Evolutionary conservation across 2,797 vertebrate genomes (phyloP).

Genomic region (Danio jaintianensis): DNA sequence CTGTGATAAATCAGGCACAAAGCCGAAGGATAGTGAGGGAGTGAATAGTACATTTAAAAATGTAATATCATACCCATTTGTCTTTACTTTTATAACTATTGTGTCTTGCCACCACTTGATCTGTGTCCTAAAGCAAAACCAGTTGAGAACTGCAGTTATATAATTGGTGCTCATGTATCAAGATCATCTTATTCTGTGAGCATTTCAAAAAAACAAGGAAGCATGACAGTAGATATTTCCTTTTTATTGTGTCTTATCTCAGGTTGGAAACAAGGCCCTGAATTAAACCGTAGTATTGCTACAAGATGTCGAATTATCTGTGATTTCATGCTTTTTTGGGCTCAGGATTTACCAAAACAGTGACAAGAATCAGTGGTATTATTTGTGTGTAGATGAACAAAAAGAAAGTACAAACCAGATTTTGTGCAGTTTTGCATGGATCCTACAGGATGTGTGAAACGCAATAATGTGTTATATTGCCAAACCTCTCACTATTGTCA

Average conservation of each 20-base stretch:
- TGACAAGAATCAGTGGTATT: conserved; percentile 45
- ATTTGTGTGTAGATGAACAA: conserved; percentile 36
- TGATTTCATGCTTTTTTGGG: conserved; percentile 44
- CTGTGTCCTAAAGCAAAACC: neutral
- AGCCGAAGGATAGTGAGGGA: no score
- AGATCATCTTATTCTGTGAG: conserved; percentile 15
- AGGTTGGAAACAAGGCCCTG: conserved; percentile 44
- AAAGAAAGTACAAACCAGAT: conserved; percentile 29
- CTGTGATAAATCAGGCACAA: no score
- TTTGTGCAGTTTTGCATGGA: conserved; percentile 59
- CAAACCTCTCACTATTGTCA: conserved; percentile 78
- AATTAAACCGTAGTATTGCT: conserved; percentile 49
- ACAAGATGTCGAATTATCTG: conserved; percentile 54
- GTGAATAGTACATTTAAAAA: neutral
- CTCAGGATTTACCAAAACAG: conserved; percentile 47
- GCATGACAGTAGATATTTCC: conserved; percentile 52
- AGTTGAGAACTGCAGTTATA: neutral
- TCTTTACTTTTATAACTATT: neutral
- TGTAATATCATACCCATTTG: neutral
- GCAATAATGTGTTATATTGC: conserved; percentile 80
- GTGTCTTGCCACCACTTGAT: neutral
- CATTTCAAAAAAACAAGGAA: conserved; percentile 11
- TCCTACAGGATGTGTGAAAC: conserved; percentile 65
- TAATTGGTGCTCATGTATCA: neutral
- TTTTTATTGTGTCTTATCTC: conserved; percentile 56